phyloP scores from a whole-genome alignment of 2,888 invertebrate genomes.

The Prosopocoilus inquinatus region DNA sequence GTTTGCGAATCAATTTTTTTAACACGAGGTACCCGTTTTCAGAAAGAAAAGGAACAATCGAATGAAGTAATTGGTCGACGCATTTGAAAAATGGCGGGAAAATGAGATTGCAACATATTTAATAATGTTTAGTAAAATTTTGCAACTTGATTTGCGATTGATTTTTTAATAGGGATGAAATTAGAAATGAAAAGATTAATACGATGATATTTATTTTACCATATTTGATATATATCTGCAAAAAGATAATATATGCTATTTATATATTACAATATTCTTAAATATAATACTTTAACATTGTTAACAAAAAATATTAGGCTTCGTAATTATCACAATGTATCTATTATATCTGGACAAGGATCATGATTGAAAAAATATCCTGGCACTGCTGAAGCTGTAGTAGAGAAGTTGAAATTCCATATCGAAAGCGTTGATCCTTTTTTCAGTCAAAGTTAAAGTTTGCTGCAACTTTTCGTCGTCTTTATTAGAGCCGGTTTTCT shows the following conservation, averaged over 20 bases:
- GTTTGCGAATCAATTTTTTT: neutral
- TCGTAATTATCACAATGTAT: neutral
- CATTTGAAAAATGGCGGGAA: neutral
- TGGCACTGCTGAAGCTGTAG: constrained; percentile 89
- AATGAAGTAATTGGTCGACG: neutral
- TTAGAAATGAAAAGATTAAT: too few species aligned
- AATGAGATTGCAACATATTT: neutral
- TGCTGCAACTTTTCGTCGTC: constrained; percentile 90
- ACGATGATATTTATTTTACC: too few species aligned
- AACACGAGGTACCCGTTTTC: too few species aligned
- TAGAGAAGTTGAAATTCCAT: constrained; percentile 87
- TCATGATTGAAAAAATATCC: constrained; percentile 76
- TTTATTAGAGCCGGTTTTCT: constrained; percentile 53
- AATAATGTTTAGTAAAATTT: neutral
- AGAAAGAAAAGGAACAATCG: too few species aligned
- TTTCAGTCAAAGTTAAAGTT: constrained; percentile 84
- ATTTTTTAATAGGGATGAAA: too few species aligned
- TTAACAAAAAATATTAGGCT: constrained; percentile 5
- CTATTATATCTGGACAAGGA: neutral
- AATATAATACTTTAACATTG: too few species aligned
- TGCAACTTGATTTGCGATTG: neutral
- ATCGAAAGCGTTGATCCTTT: constrained; percentile 73
- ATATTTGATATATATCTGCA: too few species aligned
- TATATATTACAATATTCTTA: too few species aligned
- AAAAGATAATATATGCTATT: too few species aligned